Conservation (phyloP, 64 coral and sea anemone genomes). For the Montipora capricornis region DNA sequence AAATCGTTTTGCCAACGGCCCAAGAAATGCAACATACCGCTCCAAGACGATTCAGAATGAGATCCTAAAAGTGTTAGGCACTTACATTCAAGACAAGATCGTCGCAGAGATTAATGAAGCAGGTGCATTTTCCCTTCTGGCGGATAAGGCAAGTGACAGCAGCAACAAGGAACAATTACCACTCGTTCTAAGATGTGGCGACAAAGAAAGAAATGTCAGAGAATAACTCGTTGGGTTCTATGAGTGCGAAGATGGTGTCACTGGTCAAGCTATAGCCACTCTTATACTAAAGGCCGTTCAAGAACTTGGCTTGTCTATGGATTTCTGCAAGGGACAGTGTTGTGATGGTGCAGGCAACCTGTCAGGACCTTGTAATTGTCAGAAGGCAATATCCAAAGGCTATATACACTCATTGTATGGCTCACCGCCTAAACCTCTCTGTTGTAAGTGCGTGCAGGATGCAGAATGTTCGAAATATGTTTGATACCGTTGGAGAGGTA, state of each 20-base stretch:
- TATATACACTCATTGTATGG: conserved; percentile 79
- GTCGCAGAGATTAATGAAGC: conserved; percentile 74
- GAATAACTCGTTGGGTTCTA: conserved; percentile 47
- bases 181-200: conserved; percentile 47
- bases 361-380: too few species aligned
- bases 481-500: conserved; percentile 53
- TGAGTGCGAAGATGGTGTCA: conserved; percentile 31
- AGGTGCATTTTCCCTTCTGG: conserved; percentile 74
- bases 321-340: too few species aligned
- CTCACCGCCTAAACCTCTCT: conserved; percentile 83
- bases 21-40: conserved; percentile 71
- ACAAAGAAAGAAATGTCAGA: conserved; percentile 56
- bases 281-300: too few species aligned
- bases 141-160: conserved; percentile 79
- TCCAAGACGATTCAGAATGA: conserved; percentile 81
- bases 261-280: conserved; percentile 54
- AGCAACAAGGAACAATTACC: conserved; percentile 71
- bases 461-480: conserved; percentile 82
- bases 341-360: too few species aligned
- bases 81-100: conserved; percentile 67
- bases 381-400: conserved; percentile 81
- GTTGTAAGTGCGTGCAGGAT: conserved; percentile 80
- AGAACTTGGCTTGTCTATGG: too few species aligned
- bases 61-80: conserved; percentile 64
- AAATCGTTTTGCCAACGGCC: conserved; percentile 64